Evolutionary conservation across 2,888 invertebrate genomes (phyloP), one percentile per base, ranked within the genome.

Genomic region (Leucophenga maculata): DNA sequence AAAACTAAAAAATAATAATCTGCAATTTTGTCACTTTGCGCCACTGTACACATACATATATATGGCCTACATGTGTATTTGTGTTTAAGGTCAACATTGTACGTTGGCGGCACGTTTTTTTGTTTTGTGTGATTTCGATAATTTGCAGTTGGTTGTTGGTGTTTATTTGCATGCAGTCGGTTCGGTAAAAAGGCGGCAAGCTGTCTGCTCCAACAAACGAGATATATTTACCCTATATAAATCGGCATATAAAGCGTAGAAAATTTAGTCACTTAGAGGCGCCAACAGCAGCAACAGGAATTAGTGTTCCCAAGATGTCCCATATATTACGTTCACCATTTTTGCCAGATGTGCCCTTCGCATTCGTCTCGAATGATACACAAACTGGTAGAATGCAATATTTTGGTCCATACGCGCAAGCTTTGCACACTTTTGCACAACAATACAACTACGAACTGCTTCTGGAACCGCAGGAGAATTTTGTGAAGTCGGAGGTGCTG

Each of bases 371-470:
- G 32, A 74, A 80, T 31, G 73, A 74, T 18, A 57, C 69, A 3
- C 1, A n/a, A 9, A 16, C 1, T 1, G 14, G 20, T 1, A 50
- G 6, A 2, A 48, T 62, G 1, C 13, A 46, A 0, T 75, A 74
- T 6, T 75, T 69, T n/a, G 85, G 85, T 2, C 75, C 81, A 3
- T 84, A 82, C 50, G 69, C 77, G 14, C 74, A 77, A 64, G 73
- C 78, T 0, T 67, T 86, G 1, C 59, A 71, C 69, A 72, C 65
- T 52, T 86, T 86, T 44, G 85, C 85, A 3, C 0, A 71, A 0
- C 59, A 68, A 0, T 71, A 78, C n/a, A 69, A 77, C 18, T 81
- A 78, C n/a, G 50, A 70, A 1, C 72, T 86, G 67, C 18, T 77
- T 55, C 39, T 86, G 67, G 77, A 83, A 3, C 59, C 72, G 0